Evolutionary conservation across 2,113 vertebrate genomes (phyloP).

Genomic region (human): DNA sequence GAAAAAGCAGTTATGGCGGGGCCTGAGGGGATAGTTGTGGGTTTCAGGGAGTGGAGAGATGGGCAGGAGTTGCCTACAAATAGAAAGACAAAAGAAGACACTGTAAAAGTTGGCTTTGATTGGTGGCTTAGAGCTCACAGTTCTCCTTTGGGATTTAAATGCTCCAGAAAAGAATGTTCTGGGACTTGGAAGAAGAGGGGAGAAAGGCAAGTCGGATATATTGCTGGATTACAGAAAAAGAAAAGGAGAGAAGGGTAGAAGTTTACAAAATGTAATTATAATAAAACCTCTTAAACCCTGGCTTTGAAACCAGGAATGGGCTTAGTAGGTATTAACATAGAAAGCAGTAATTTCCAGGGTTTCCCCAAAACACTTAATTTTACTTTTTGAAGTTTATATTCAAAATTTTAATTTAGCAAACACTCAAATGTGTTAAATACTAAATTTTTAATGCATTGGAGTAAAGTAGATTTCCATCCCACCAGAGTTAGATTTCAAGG

Average conservation of each 20-base stretch:
- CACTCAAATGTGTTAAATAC: neutral
- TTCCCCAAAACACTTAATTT: constrained; percentile 21
- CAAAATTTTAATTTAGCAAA: neutral
- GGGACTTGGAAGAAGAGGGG: neutral
- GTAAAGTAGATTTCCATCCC: neutral
- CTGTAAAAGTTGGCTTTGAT: neutral
- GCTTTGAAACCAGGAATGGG: neutral
- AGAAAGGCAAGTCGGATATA: neutral
- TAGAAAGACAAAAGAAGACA: constrained; percentile 2
- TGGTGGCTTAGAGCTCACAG: neutral
- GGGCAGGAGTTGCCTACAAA: neutral
- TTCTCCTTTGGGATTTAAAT: neutral
- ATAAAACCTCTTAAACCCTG: neutral
- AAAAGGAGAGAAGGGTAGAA: neutral
- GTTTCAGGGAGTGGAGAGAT: constrained; percentile 40
- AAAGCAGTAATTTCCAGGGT: neutral
- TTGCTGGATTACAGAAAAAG: neutral
- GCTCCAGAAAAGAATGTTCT: neutral
- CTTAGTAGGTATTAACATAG: neutral
- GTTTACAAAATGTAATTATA: neutral
- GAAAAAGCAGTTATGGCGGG: constrained; percentile 81
- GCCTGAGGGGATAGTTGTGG: constrained; percentile 36
- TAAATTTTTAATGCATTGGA: neutral
- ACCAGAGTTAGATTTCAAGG: neutral
- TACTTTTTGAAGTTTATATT: constrained; percentile 18